Evolutionary conservation across 2,113 vertebrate species (phyloP), one percentile per base, ranked within the genome.

Genomic region (Meriones unguiculatus): DNA sequence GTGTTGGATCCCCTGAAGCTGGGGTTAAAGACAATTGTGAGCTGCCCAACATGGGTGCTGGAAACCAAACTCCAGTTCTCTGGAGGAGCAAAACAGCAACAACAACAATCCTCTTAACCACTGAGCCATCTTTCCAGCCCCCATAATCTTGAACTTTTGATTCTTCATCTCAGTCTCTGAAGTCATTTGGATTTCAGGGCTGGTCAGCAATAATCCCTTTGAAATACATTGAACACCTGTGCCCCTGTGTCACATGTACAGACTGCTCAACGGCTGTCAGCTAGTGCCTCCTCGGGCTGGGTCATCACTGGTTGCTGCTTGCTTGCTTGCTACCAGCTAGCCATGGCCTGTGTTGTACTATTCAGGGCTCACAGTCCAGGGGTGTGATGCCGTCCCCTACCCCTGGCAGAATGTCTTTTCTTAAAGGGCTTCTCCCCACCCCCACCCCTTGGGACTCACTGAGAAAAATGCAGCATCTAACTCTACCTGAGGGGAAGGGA

Each of bases 381-480:
- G 77, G 77, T 35, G 57, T 80, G 52, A 30, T 57, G 30, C 17
- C 5, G 3, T 15, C 7, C 30, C 54, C 30, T 35, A 35, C 54
- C 38, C 57, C 38, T 10, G 73, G 46, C 38, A 14, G 15, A 28
- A 78, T 15, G 41, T 32, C 28, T 30, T 57, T 62, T 52, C 80
- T 76, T 54, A 2, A 64, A 41, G 50, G 1, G 1, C 22, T 22
- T 3, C 18, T 6, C 64, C 7, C 64, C 24, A n/a, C 72, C 0
- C 46, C 46, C 70, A 46, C 70, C 72, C 5, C 38, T 30, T 69
- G 70, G 30, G 64, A 84, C 18, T 59, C 30, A 22, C 0, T 9
- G 30, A 73, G 14, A 77, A 35, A 69, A 10, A 38, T 24, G 25
- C 14, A 46, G 17, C 82, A 46, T 46, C 59, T 46, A 41, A 30